Conservation (phyloP, 2,888 invertebrate species). For the Slavum lentiscoides region DNA sequence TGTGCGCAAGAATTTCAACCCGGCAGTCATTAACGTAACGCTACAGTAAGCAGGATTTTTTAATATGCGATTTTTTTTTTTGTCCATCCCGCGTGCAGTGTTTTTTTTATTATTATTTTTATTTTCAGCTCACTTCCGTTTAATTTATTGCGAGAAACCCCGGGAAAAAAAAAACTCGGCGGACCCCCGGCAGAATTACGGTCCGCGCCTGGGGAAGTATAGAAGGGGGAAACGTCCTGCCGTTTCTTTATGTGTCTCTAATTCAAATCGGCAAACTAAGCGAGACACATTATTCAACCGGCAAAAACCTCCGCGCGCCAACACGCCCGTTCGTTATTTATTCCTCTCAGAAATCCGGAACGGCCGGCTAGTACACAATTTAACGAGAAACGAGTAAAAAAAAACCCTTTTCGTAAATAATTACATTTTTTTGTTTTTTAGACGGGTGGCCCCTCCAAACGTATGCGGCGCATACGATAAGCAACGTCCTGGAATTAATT, state of each 20-base stretch:
- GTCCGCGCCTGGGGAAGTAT: background rate
- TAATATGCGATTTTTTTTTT: slow-evolving; percentile 50
- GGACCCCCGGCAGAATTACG: slow-evolving; percentile 32
- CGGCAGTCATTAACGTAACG: slow-evolving; percentile 54
- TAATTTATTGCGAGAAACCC: slow-evolving; percentile 53
- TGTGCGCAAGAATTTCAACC: slow-evolving; percentile 54
- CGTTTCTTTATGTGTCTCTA: slow-evolving; percentile 50
- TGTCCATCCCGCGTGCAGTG: slow-evolving; percentile 18
- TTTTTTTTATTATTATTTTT: slow-evolving; percentile 41
- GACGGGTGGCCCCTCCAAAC: background rate
- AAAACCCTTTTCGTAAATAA: slow-evolving; percentile 29
- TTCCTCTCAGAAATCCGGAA: slow-evolving; percentile 52
- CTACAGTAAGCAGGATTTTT: slow-evolving; percentile 54
- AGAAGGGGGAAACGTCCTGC: slow-evolving; percentile 39
- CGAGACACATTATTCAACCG: slow-evolving; percentile 52
- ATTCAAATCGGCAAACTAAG: slow-evolving; percentile 35
- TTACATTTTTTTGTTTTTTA: slow-evolving; percentile 18
- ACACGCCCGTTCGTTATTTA: slow-evolving; percentile 36
- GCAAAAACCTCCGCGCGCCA: slow-evolving; percentile 37
- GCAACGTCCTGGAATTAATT: slow-evolving; percentile 25
- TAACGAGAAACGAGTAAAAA: background rate
- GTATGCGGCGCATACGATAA: background rate
- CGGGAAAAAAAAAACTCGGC: slow-evolving; percentile 38
- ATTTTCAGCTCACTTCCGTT: slow-evolving; percentile 51
- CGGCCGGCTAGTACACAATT: background rate